Conservation (phyloP, 2,888 invertebrate species). For the Chymomyza amoena region DNA sequence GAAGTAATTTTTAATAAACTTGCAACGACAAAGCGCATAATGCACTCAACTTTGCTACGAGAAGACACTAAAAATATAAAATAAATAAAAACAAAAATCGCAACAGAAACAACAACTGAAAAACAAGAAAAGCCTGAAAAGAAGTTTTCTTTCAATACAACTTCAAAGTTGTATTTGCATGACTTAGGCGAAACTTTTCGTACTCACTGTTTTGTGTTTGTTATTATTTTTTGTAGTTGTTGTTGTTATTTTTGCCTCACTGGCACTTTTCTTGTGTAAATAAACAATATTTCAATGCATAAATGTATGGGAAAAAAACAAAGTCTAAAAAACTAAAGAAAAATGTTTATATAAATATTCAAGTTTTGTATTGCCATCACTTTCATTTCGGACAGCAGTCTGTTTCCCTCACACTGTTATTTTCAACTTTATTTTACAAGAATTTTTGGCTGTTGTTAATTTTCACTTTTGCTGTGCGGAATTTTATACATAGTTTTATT, state of each 20-base stretch:
- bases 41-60: constrained; percentile 41
- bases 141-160: constrained; percentile 47
- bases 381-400: not conserved
- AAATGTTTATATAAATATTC: constrained; percentile 66
- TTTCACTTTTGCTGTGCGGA: constrained; percentile 34
- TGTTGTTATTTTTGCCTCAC: constrained; percentile 24
- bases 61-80: not conserved
- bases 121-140: not conserved
- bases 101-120: constrained; percentile 2
- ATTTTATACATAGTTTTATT: not conserved
- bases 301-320: constrained; percentile 6
- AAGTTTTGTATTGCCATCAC: constrained; percentile 45
- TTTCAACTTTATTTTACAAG: constrained; percentile 51
- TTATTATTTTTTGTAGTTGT: not conserved
- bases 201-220: constrained; percentile 12
- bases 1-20: constrained; percentile 62
- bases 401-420: not conserved
- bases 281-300: constrained; percentile 71
- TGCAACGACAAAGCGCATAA: constrained; percentile 54
- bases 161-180: constrained; percentile 60
- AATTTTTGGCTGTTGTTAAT: constrained; percentile 9
- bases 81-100: not conserved
- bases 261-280: constrained; percentile 55
- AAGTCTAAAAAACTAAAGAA: constrained; percentile 55
- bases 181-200: constrained; percentile 63